Evolutionary conservation across 2,113 vertebrate species (phyloP).

Genomic region (Ophiodon elongatus): DNA sequence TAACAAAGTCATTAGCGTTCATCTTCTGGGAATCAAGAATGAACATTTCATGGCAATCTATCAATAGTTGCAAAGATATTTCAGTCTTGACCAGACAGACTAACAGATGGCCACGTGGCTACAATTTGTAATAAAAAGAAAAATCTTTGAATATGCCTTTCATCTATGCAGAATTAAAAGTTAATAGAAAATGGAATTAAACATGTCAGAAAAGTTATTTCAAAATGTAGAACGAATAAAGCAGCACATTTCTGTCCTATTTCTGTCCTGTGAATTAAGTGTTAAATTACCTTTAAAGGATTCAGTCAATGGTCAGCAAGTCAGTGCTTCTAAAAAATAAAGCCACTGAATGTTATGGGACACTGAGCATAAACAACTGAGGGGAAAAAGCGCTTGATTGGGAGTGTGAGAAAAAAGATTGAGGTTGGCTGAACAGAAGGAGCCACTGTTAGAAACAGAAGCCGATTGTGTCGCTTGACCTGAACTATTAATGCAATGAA

Average conservation of each 20-base stretch:
- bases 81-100: neutral
- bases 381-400: neutral
- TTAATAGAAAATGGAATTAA: neutral
- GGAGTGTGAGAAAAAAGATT: constrained; percentile 22
- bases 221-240: neutral
- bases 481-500: constrained; percentile 15
- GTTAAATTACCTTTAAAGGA: constrained; percentile 1
- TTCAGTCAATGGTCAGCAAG: neutral
- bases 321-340: constrained; percentile 26
- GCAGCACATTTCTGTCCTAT: neutral
- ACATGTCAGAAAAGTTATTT: neutral
- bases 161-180: neutral
- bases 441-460: constrained; percentile 52
- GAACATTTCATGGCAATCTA: neutral
- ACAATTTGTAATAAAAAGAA: neutral
- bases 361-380: constrained; percentile 12
- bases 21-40: neutral
- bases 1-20: too few species aligned
- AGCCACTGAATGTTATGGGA: constrained; percentile 31
- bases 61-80: neutral
- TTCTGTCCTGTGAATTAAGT: neutral
- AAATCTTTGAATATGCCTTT: neutral
- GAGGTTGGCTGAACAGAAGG: constrained; percentile 45
- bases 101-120: neutral
- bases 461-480: constrained; percentile 45